Conservation (phyloP, 2,797 vertebrate genomes). For the Leucoraja ocellata region DNA sequence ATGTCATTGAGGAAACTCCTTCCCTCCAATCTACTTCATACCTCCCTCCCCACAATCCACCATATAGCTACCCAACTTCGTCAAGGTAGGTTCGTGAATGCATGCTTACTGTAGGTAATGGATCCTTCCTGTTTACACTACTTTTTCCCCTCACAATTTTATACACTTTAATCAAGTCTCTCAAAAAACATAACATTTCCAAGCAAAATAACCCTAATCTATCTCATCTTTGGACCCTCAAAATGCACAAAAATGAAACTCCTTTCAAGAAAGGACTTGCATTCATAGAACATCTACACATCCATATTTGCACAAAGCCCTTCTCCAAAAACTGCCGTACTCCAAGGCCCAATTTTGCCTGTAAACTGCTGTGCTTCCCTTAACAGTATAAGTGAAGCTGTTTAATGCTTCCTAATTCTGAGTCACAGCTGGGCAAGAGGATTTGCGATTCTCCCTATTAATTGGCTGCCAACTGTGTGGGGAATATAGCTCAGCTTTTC, state of each 20-base stretch:
- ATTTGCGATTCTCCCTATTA: background rate
- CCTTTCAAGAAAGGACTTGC: background rate
- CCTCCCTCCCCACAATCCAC: too few species aligned
- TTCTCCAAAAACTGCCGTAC: background rate
- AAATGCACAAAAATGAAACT: background rate
- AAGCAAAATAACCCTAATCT: too few species aligned
- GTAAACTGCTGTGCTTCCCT: background rate
- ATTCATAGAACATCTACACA: background rate
- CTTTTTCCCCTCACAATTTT: too few species aligned
- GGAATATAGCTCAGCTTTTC: background rate
- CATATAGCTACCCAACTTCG: too few species aligned
- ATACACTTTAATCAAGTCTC: too few species aligned
- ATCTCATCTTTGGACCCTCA: background rate
- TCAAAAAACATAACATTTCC: too few species aligned
- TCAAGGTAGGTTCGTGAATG: too few species aligned
- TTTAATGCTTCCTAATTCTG: background rate
- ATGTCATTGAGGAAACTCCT: too few species aligned
- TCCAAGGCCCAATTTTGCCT: background rate
- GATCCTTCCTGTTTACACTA: too few species aligned
- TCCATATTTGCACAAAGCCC: background rate
- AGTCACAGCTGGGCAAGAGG: background rate
- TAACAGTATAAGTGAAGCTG: background rate
- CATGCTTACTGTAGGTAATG: too few species aligned
- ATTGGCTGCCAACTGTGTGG: background rate
- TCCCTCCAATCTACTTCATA: too few species aligned